Base-by-base conservation (phyloP, 2,888 invertebrate genomes). In the Camponotus fellah region DNA sequence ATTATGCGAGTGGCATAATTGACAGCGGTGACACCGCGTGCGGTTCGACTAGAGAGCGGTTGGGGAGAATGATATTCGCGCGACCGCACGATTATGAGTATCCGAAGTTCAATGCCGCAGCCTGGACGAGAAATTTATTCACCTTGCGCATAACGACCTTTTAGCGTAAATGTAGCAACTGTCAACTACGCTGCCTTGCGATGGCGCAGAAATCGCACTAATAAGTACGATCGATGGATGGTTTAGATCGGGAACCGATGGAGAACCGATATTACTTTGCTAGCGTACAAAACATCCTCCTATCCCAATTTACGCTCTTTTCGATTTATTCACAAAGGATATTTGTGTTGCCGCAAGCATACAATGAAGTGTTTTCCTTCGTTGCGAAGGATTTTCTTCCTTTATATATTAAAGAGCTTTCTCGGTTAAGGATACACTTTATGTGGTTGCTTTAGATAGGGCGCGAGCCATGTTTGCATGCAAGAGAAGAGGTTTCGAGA, bases 1-100 rank as follows among this genome's bases (percentile, higher is more conserved):
- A 86, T 86, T 86, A 83, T 83, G 64, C 83, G 72, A 80, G 68
- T 49, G 56, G 62, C 68, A 65, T 83, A 85, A 85, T 85, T 85
- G 84, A 71, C 84, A 75, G 71, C 60, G 82, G 82, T 84, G 32
- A 81, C 74, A 46, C 53, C 40, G 58, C 77, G 68, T 83, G 74
- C 21, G 79, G 85, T 83, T 56, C 17, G 81, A 74, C 49, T 53
- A 21, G 74, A 34, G 43, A 32, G 60, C 69, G 62, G 79, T 84
- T 66, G 43, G 65, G 56, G 58, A 34, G 53, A 85, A 82, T 82
- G 76, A 81, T 76, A 58, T 62, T 66, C n/a, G 72, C 60, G 60
- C 40, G 62, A 77, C 84, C 84, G 69, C 77, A 69, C 53, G 62
- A 85, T 84, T 76, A 83, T 66, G 84, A 80, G 72, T 69, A 69